These are phyloP conservation scores for Acanthurus lineatus DNA, from an alignment of 2,797 vertebrate species.

Conservation along the genomic window DNA sequence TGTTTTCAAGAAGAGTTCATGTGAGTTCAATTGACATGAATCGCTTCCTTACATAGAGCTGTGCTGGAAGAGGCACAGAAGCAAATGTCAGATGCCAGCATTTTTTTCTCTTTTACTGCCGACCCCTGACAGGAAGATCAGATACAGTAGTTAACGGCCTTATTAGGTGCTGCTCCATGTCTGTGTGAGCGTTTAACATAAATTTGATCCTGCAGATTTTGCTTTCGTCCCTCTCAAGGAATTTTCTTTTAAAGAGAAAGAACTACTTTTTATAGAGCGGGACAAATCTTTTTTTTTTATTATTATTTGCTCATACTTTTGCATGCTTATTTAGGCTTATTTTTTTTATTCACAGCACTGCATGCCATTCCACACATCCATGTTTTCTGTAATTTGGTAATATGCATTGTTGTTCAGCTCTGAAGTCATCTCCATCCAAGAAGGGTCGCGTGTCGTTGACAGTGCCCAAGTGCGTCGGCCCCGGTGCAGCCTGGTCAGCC, in stretches of 20 bases:
- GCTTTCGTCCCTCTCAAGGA: constrained; percentile 7
- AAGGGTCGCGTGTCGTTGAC: constrained; percentile 93
- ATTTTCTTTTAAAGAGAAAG: neutral
- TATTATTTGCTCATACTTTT: neutral
- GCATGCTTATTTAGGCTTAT: neutral
- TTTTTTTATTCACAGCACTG: neutral
- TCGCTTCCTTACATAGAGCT: constrained; percentile 72
- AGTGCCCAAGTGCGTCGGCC: constrained; percentile 88
- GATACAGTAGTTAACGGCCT: constrained; percentile 53
- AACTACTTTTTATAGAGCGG: neutral
- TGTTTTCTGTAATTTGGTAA: neutral
- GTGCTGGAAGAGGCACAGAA: constrained; percentile 30
- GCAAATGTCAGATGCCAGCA: constrained; percentile 53
- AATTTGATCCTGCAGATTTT: constrained; percentile 34
- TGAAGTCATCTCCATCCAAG: constrained; percentile 98
- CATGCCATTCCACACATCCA: neutral
- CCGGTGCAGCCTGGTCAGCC: constrained; percentile 92
- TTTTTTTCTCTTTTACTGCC: constrained; percentile 53
- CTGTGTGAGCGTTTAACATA: constrained; percentile 15
- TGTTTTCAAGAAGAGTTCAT: constrained; percentile 96
- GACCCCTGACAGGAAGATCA: constrained; percentile 52
- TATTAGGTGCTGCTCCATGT: constrained; percentile 62
- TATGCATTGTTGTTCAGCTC: constrained; percentile 79
- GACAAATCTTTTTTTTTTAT: too few species aligned
- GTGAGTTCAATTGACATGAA: constrained; percentile 85